Base-by-base conservation (phyloP, 2,888 invertebrate genomes). In the Buathra laborator region DNA sequence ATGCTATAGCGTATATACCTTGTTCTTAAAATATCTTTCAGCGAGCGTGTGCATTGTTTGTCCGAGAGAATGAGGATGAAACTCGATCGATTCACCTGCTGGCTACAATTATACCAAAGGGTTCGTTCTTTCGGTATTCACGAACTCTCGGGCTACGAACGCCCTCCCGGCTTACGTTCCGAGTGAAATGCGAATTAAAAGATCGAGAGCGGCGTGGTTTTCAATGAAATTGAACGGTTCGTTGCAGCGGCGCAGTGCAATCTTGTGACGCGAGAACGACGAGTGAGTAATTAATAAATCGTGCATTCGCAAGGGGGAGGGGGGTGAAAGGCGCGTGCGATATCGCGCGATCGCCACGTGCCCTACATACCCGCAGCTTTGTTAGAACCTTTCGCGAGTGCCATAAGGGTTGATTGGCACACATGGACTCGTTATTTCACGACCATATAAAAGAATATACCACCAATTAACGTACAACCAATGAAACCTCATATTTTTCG, bases 261-360 rank as follows among this genome's bases (percentile, higher is more conserved):
- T 24, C n/a, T 32, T 46, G 62, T 48, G 32, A 75, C 64, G 62
- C 74, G 75, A 6, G 32, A 46, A 66, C 29, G 24, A 44, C 74
- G 74, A 10, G 19, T 9, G 46, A 53, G 76, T 76, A 66, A 76
- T 76, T 76, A 76, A 76, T 76, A 76, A 76, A 67, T 66, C 76
- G 43, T 19, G 51, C 76, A 62, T 14, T 29, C 62, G 62, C 48
- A n/a, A 12, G 48, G 37, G 14, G 19, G 1, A 24, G 53, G 16
- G 44, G 76, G 64, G 70, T 66, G 77, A 71, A 48, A 70, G 75
- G 71, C 56, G 80, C 70, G 74, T 75, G 83, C 71, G 44, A 51
- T 62, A 72, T 37, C 32, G 43, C 62, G 53, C 43, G 77, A 53
- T 68, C 56, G 74, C n/a, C 84, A 84, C 84, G 84, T 81, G 84